Conservation (phyloP, 1,140 invertebrate species). For the Pinna nobilis region DNA sequence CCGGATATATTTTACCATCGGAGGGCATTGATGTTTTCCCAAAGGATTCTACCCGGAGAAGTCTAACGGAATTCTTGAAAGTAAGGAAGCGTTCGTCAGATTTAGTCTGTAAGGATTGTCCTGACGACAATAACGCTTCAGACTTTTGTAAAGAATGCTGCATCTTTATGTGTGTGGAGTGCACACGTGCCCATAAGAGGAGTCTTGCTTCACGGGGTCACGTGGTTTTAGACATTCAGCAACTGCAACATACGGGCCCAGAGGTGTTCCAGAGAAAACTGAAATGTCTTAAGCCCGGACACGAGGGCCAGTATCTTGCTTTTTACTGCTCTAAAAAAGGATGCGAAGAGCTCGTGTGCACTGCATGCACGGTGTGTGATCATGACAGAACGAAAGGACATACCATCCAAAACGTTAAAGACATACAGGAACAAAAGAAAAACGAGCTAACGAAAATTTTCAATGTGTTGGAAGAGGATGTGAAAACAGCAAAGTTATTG, state of each 20-base stretch:
- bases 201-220: conserved; percentile 51
- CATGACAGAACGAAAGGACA: conserved; percentile 49
- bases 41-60: conserved; percentile 49
- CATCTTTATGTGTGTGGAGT: conserved; percentile 54
- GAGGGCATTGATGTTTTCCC: conserved; percentile 40
- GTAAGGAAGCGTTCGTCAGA: conserved; percentile 46
- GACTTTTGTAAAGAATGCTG: conserved; percentile 55
- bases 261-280: conserved; percentile 47
- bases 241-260: conserved; percentile 40
- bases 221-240: conserved; percentile 35
- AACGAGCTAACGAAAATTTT: conserved; percentile 42
- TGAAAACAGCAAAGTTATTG: conserved; percentile 43
- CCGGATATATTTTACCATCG: conserved; percentile 34
- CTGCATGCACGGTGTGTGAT: conserved; percentile 47
- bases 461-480: conserved; percentile 33
- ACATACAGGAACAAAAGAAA: conserved; percentile 41
- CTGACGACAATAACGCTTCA: conserved; percentile 47
- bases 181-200: conserved; percentile 43
- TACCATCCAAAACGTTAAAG: conserved; percentile 43
- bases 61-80: conserved; percentile 49
- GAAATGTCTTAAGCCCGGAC: conserved; percentile 45
- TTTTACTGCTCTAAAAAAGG: conserved; percentile 49
- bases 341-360: conserved; percentile 49
- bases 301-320: conserved; percentile 46
- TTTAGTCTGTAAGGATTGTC: conserved; percentile 53